Conservation (phyloP, 2,797 vertebrate species). For the Amazona ochrocephala region DNA sequence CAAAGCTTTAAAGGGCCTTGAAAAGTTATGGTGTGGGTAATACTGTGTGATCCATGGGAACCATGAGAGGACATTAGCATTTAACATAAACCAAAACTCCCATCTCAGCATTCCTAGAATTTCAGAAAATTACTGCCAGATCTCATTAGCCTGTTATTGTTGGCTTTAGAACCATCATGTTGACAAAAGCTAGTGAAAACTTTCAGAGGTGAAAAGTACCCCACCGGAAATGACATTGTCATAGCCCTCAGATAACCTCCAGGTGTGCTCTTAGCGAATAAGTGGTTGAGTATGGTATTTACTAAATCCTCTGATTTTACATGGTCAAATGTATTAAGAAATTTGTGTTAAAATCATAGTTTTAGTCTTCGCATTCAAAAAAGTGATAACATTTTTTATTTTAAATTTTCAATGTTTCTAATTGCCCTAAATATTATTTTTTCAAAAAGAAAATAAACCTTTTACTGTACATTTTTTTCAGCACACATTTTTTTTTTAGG, state of each 20-base stretch:
- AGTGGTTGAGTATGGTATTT: neutral
- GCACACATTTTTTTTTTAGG: neutral
- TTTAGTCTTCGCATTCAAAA: neutral
- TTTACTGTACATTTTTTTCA: neutral
- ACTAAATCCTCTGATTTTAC: neutral
- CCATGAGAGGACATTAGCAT: neutral
- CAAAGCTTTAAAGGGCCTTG: neutral
- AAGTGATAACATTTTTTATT: neutral
- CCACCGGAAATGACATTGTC: neutral
- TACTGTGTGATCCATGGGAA: neutral
- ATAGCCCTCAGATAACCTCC: neutral
- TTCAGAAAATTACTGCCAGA: constrained; percentile 13
- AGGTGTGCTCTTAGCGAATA: neutral
- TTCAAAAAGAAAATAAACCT: neutral
- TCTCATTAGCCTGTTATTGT: neutral
- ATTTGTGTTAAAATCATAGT: neutral
- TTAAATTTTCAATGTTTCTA: neutral
- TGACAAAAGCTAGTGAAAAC: neutral
- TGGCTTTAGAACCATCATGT: neutral
- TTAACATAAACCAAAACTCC: constrained; percentile 1
- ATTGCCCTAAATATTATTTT: neutral
- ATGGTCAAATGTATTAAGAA: neutral
- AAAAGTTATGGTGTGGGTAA: neutral
- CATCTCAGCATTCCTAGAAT: constrained; percentile 7
- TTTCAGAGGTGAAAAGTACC: neutral